phyloP scores from a whole-genome alignment of 2,113 vertebrate genomes.

The Lepisosteus oculatus region DNA sequence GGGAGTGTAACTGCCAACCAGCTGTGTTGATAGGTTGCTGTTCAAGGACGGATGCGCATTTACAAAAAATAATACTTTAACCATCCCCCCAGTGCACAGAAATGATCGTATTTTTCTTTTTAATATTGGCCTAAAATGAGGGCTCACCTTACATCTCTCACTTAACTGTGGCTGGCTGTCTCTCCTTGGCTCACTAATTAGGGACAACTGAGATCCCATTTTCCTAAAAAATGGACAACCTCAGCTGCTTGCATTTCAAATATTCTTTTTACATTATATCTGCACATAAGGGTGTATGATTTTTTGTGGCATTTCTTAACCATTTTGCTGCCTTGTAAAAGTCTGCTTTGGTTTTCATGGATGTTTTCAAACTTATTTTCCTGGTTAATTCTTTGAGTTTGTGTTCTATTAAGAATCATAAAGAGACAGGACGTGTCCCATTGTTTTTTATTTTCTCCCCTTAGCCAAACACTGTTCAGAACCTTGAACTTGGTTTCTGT shows the following conservation, averaged over 20 bases:
- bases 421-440: no score
- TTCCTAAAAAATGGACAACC: background rate
- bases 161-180: background rate
- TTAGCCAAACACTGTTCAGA: no score
- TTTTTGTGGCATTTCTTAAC: no score
- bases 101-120: background rate
- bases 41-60: constrained; percentile 5
- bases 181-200: constrained; percentile 3
- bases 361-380: no score
- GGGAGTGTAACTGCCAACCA: constrained; percentile 22
- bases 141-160: constrained; percentile 1
- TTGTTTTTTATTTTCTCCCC: no score
- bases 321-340: no score
- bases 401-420: no score
- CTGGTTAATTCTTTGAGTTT: no score
- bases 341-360: no score
- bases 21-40: constrained; percentile 13
- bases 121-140: background rate
- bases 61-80: constrained; percentile 5
- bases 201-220: background rate
- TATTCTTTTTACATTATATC: no score
- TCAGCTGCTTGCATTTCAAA: background rate
- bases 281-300: no score
- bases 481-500: no score
- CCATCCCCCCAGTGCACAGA: background rate